These are phyloP conservation scores for Coregonus ussuriensis DNA, from an alignment of 2,797 vertebrate genomes.

Conservation along the genomic window DNA sequence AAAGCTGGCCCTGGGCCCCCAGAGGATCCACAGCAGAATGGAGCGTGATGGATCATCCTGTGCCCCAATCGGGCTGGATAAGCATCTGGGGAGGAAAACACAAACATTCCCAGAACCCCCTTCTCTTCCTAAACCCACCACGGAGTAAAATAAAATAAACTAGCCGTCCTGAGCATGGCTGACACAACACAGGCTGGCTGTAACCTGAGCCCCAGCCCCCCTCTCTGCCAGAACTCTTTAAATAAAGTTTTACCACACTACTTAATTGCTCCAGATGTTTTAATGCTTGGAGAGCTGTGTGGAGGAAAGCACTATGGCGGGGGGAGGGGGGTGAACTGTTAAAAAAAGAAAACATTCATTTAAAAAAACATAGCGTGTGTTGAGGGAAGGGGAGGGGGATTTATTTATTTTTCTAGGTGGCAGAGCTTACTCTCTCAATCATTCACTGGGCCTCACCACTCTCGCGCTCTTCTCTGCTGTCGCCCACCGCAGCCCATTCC, in stretches of 20 bases:
- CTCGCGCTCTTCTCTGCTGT: neutral
- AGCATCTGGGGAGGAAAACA: slow-evolving; percentile 56
- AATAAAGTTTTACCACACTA: slow-evolving; percentile 64
- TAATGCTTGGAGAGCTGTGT: slow-evolving; percentile 51
- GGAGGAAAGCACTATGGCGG: neutral
- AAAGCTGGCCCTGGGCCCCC: slow-evolving; percentile 16
- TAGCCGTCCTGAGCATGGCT: slow-evolving; percentile 51
- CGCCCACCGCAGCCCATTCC: neutral
- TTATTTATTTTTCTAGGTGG: slow-evolving; percentile 48
- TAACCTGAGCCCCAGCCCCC: slow-evolving; percentile 42
- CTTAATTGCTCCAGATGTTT: slow-evolving; percentile 71
- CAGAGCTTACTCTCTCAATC: slow-evolving; percentile 46
- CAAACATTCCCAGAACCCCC: slow-evolving; percentile 51
- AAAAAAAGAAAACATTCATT: slow-evolving; percentile 39
- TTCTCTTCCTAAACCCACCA: slow-evolving; percentile 42
- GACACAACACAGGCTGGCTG: slow-evolving; percentile 53
- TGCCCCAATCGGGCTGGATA: slow-evolving; percentile 59
- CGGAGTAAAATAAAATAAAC: slow-evolving; percentile 69
- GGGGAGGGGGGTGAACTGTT: neutral
- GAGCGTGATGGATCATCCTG: slow-evolving; percentile 50
- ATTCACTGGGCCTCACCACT: slow-evolving; percentile 20
- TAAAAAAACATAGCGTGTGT: slow-evolving; percentile 12
- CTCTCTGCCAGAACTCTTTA: slow-evolving; percentile 47
- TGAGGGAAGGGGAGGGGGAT: neutral
- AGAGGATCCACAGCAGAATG: slow-evolving; percentile 49